Evolutionary conservation across 2,797 vertebrate species (phyloP), one percentile per base, ranked within the genome.

Genomic region (Odontamblyopus rebecca): DNA sequence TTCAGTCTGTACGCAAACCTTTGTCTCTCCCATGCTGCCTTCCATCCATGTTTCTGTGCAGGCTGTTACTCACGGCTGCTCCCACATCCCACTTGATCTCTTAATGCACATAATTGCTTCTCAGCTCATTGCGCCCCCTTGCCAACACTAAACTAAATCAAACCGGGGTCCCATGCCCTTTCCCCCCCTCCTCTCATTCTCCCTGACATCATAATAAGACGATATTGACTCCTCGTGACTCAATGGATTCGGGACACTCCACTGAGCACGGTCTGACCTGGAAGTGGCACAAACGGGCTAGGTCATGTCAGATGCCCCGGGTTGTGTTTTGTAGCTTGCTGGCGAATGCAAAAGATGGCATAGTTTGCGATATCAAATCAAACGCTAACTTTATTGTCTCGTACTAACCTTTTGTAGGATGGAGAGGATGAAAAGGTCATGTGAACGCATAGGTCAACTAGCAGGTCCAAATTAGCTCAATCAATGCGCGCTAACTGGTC

Each of bases 31-130:
- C 61, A 23, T 26, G 30, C 62, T 41, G 2, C 72, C 11, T 13
- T 44, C 41, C 2, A 2, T 72, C 76, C 70, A 59, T n/a, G 67
- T 76, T 67, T 68, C 68, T 41, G 30, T n/a, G 66, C 32, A 63
- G 71, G 77, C 79, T 72, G 81, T 76, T 67, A 74, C 78, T 15
- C 44, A 15, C 13, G 44, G 44, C 44, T 13, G 44, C 44, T 83
- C 79, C 19, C 64, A 16, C 78, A 78, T 86, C 80, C 81, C 79
- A 61, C 82, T 80, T 85, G 84, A 89, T 88, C 89, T 88, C 84
- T 88, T 87, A 88, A 88, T 89, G 86, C 84, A 77, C 84, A 79
- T 88, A 88, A 91, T 89, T 88, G 85, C 84, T 89, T 91, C 78
- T 84, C 89, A 89, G 83, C 86, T 89, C 87, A 89, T 89, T 90